Evolutionary conservation across 2,113 vertebrate genomes (phyloP), one percentile per base, ranked within the genome.

Genomic region (Xiphorhynchus elegans): DNA sequence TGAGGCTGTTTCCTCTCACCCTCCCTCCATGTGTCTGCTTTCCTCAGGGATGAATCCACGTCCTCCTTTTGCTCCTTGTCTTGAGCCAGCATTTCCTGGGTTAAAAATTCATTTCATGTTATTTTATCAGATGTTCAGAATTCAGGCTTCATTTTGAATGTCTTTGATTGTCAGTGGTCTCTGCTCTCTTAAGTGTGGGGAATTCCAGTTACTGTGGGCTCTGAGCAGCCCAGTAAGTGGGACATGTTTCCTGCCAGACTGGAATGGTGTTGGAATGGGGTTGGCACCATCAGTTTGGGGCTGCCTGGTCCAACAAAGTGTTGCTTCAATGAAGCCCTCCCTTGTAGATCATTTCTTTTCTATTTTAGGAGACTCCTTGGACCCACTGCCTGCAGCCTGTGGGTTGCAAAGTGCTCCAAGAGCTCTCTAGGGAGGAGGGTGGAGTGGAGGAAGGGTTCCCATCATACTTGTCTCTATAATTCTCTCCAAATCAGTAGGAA

Each of bases 1-100:
- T 15, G 11, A 26, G 25, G 8, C 3, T 0, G 0, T 63, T 63
- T 35, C 25, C 35, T 72, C 35, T 42, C 42, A 11, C 21, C 35
- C 42, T 40, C 6, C 7, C 40, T 31, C 33, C 16, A 1, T 6
- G 1, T 6, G 11, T n/a, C 31, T 6, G 2, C 7, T 29, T 70
- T 66, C 42, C 35, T 52, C 7, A 24, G 25, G 67, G 52, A 26
- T 73, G 67, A 44, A 40, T 55, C 47, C 26, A 2, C 5, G 16
- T 33, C 20, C 70, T 52, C 3, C 44, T 0, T 0, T 4, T 40
- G 59, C 50, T 37, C 26, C 31, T 75, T 52, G 9, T 26, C 10
- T 2, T 24, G 13, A 60, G 2, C 13, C 19, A 11, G 31, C 31
- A 6, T 37, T 63, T 28, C 18, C 37, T 9, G 29, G 4, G 18